Conservation (phyloP, 2,113 vertebrate genomes). For the Percina caprodes region DNA sequence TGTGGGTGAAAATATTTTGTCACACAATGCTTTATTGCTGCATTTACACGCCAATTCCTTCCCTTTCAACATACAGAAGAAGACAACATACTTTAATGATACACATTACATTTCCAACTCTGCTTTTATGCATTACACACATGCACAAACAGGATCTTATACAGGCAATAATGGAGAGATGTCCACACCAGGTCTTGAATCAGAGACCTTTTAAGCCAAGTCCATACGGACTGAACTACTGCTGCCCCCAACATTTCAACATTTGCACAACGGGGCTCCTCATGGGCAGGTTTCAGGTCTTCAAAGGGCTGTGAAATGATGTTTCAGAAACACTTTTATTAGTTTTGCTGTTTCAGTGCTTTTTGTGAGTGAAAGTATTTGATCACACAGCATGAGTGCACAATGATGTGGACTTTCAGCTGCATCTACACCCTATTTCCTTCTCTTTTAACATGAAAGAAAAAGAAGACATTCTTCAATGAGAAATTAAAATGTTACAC, state of each 20-base stretch:
- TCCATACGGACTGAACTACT: too few relatives aligned
- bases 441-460: background rate
- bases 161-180: too few relatives aligned
- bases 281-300: background rate
- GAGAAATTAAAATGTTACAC: too few relatives aligned
- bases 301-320: background rate
- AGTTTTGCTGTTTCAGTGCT: slow-evolving; percentile 1
- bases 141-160: too few relatives aligned
- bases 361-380: background rate
- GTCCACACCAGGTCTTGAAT: too few relatives aligned
- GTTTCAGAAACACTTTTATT: background rate
- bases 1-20: background rate
- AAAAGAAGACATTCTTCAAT: too few relatives aligned
- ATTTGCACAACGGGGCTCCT: too few relatives aligned
- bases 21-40: background rate
- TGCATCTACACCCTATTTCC: background rate
- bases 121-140: too few relatives aligned
- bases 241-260: too few relatives aligned
- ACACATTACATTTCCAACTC: too few relatives aligned
- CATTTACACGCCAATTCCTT: background rate
- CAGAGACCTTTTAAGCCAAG: too few relatives aligned
- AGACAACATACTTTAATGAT: too few relatives aligned
- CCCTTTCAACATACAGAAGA: background rate
- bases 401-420: background rate
- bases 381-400: background rate